Conservation (phyloP, 2,113 vertebrate genomes). For the Brachypodius melanocephalos region DNA sequence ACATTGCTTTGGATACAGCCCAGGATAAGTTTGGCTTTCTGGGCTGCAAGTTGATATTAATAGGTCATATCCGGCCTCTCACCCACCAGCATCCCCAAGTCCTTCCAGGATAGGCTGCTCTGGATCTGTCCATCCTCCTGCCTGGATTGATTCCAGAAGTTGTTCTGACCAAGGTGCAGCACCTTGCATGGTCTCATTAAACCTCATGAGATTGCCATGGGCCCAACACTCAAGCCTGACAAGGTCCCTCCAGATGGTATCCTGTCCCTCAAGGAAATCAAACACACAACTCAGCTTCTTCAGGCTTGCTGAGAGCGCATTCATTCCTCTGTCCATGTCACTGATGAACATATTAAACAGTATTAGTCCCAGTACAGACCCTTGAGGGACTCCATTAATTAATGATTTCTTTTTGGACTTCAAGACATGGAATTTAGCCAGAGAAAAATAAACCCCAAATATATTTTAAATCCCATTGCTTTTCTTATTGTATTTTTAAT, state of each 20-base stretch:
- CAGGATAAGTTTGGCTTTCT: background rate
- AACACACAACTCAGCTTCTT: background rate
- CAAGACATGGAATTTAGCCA: background rate
- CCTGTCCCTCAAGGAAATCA: fast-evolving
- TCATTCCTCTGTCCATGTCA: background rate
- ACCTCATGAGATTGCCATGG: background rate
- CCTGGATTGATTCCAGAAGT: fast-evolving
- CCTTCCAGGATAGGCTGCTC: background rate
- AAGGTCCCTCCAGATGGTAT: background rate
- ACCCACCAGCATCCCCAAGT: too few species aligned
- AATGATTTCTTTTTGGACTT: background rate
- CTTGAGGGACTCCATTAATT: background rate
- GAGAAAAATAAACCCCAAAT: background rate
- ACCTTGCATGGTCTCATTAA: background rate
- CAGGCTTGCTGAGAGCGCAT: background rate
- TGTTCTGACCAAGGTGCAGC: background rate
- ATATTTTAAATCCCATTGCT: background rate
- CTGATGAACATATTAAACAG: background rate
- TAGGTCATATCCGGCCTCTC: background rate
- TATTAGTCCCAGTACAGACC: background rate
- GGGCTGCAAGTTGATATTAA: background rate
- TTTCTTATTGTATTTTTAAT: background rate
- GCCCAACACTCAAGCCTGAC: background rate
- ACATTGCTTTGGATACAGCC: background rate
- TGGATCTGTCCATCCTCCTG: background rate